Percentiles rank a stretch among this genome's conserved stretches.
These are phyloP conservation scores for Catostomus latipinnis DNA, from an alignment of 2,797 vertebrate genomes.

Conservation along the genomic window DNA sequence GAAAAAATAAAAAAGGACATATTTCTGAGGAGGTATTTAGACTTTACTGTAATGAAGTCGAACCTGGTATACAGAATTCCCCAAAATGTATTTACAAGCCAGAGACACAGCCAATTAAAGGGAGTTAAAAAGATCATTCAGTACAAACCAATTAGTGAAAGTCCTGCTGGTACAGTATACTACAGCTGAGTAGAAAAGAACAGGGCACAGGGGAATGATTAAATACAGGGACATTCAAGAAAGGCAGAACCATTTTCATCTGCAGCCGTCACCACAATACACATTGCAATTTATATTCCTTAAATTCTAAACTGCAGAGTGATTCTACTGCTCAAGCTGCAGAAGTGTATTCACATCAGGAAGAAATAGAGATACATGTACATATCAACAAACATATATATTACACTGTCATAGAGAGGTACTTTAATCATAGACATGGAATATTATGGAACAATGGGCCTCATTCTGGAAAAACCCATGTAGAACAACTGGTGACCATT, in stretches of 20 bases:
- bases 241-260: slow-evolving; percentile 34
- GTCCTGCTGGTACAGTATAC: slow-evolving; percentile 59
- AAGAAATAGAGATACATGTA: slow-evolving; percentile 71
- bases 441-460: slow-evolving; percentile 62
- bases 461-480: background rate
- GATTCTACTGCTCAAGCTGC: slow-evolving; percentile 78
- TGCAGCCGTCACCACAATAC: slow-evolving; percentile 80
- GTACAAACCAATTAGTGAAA: slow-evolving; percentile 59
- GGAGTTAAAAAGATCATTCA: slow-evolving; percentile 53
- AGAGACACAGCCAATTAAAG: slow-evolving; percentile 55
- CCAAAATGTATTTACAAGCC: slow-evolving; percentile 72
- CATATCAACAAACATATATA: slow-evolving; percentile 77
- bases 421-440: slow-evolving; percentile 55
- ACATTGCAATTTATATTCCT: slow-evolving; percentile 63
- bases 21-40: slow-evolving; percentile 47
- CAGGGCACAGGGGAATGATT: slow-evolving; percentile 13
- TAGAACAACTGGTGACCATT: background rate
- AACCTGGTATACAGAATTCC: slow-evolving; percentile 47
- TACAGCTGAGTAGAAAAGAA: slow-evolving; percentile 52
- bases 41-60: slow-evolving; percentile 61
- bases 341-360: slow-evolving; percentile 36
- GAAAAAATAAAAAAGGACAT: background rate
- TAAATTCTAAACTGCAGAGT: slow-evolving; percentile 66
- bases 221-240: slow-evolving; percentile 25
- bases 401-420: slow-evolving; percentile 65